These are phyloP conservation scores for Dryocosmus kuriphilus DNA, from an alignment of 2,888 invertebrate genomes.

Conservation along the genomic window DNA sequence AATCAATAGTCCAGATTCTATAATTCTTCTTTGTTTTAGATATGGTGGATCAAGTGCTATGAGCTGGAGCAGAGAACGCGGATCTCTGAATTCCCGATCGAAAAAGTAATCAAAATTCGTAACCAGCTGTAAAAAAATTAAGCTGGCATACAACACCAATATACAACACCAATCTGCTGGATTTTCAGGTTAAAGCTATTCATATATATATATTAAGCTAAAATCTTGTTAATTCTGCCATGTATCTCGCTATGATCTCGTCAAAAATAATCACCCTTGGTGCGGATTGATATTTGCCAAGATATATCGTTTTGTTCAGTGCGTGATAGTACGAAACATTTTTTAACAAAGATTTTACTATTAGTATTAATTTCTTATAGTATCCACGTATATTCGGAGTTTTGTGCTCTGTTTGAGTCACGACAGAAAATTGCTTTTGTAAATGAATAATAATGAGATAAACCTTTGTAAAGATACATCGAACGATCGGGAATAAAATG, in stretches of 20 bases:
- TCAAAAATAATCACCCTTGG: neutral
- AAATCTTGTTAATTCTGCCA: neutral
- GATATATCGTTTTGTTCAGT: neutral
- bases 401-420: neutral
- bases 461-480: neutral
- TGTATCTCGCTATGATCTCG: neutral
- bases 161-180: neutral
- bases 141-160: neutral
- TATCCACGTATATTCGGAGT: neutral
- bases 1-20: neutral
- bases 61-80: neutral
- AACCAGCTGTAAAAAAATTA: neutral
- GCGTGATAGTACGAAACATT: neutral
- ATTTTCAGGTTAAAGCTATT: neutral
- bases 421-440: neutral
- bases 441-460: neutral
- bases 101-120: slow-evolving; percentile 25
- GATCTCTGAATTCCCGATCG: neutral
- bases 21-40: neutral
- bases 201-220: neutral
- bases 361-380: neutral
- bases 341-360: too few relatives aligned
- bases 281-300: neutral
- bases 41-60: neutral
- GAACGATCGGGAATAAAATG: neutral